A percentile compares a stretch with the other conserved stretches of the same genome.
These are phyloP conservation scores for Thamnophis sirtalis DNA, from an alignment of 2,113 vertebrate species.

Conservation along the genomic window DNA sequence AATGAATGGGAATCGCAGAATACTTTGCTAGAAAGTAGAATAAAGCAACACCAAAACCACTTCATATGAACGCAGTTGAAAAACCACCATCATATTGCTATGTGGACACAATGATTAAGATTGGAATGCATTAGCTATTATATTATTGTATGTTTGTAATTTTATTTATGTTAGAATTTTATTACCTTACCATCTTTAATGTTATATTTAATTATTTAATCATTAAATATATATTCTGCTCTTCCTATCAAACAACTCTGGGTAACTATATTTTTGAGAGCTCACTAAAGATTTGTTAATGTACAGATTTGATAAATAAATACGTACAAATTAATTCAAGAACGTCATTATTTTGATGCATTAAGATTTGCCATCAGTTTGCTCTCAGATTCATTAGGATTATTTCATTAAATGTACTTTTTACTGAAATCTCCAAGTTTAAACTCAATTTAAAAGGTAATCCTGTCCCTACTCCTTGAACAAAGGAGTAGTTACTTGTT, in stretches of 20 bases:
- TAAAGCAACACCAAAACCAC: not conserved
- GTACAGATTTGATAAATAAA: not conserved
- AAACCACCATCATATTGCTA: not conserved
- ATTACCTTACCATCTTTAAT: not conserved
- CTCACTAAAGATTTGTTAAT: not conserved
- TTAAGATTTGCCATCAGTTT: not conserved
- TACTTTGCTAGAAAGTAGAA: not conserved
- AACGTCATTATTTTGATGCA: not conserved
- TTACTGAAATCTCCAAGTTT: not conserved
- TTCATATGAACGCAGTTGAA: not conserved
- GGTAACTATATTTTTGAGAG: not conserved
- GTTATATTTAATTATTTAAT: not conserved
- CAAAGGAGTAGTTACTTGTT: not conserved
- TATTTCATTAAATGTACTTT: not conserved
- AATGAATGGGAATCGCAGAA: not conserved
- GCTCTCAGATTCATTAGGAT: not conserved
- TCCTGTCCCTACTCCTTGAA: not conserved
- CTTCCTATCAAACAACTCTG: not conserved
- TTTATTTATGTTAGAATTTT: not conserved
- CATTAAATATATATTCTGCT: not conserved
- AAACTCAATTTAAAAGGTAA: not conserved
- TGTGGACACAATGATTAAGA: not conserved
- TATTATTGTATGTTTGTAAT: not conserved
- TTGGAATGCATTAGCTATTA: not conserved
- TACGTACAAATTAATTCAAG: not conserved